phyloP scores from a whole-genome alignment of 2,797 vertebrate genomes.

The Strix occidentalis region DNA sequence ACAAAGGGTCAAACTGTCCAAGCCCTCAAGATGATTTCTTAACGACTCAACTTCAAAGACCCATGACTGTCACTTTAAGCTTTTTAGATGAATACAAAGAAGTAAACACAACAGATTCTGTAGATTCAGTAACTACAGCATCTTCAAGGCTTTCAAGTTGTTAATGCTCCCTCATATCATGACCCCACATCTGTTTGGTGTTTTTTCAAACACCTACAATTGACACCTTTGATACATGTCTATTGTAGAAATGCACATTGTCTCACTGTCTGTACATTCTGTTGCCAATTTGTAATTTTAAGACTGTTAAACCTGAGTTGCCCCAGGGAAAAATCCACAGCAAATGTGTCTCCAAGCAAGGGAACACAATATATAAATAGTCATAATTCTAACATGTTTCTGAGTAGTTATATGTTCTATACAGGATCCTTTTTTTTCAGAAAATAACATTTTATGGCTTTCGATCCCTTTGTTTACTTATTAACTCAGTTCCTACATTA shows the following conservation, averaged over 20 bases:
- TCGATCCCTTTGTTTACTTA: background rate
- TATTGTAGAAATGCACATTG: background rate
- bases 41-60: background rate
- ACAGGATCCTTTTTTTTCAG: background rate
- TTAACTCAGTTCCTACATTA: background rate
- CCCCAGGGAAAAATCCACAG: background rate
- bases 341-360: background rate
- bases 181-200: background rate
- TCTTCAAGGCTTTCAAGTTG: background rate
- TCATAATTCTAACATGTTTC: background rate
- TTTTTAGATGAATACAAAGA: background rate
- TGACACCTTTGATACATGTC: background rate
- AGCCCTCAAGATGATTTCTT: background rate
- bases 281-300: background rate
- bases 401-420: background rate
- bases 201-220: background rate
- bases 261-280: background rate
- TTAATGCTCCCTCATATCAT: background rate
- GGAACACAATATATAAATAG: background rate
- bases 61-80: background rate
- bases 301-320: background rate
- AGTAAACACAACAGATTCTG: background rate
- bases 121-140: background rate
- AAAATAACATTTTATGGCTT: background rate
- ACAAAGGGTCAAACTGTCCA: background rate